phyloP scores from a whole-genome alignment of 1,140 invertebrate species.

The Sitophilus oryzae region DNA sequence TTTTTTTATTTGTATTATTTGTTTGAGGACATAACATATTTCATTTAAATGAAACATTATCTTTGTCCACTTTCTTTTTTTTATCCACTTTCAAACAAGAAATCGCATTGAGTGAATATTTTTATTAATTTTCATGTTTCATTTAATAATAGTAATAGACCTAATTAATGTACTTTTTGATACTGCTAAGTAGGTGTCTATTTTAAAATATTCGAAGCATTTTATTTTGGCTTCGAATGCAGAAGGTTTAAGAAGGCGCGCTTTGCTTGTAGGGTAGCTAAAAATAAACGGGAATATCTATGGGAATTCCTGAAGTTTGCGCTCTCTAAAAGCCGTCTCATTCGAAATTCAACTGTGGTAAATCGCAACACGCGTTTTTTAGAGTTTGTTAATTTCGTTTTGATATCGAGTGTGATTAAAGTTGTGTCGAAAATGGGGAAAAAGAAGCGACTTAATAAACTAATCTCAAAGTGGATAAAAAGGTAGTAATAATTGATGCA shows the following conservation, averaged over 20 bases:
- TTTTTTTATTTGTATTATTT: no score
- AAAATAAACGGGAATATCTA: slow-evolving; percentile 8
- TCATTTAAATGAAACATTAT: no score
- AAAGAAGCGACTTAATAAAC: slow-evolving; percentile 27
- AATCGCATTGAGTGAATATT: no score
- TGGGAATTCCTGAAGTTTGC: slow-evolving; percentile 14
- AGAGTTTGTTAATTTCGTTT: not conserved
- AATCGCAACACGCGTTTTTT: not conserved
- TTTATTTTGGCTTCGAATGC: slow-evolving; percentile 3
- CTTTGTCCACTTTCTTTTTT: no score
- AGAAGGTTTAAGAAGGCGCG: not conserved
- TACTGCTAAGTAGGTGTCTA: no score
- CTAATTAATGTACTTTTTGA: no score
- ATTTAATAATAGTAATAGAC: no score
- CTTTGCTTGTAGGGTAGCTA: slow-evolving; percentile 14
- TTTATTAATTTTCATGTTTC: no score
- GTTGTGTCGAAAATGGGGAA: slow-evolving; percentile 25
- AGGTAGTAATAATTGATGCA: no score
- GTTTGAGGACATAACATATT: no score
- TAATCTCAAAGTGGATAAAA: slow-evolving; percentile 35
- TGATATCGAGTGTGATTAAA: slow-evolving; percentile 1
- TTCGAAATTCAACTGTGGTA: slow-evolving; percentile 1
- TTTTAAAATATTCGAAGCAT: slow-evolving; percentile 12
- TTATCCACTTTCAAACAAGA: no score
- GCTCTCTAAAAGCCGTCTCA: not conserved